Evolutionary conservation across 2,113 vertebrate genomes (phyloP), one percentile per base, ranked within the genome.

Genomic region (Clarias macrocephalus): DNA sequence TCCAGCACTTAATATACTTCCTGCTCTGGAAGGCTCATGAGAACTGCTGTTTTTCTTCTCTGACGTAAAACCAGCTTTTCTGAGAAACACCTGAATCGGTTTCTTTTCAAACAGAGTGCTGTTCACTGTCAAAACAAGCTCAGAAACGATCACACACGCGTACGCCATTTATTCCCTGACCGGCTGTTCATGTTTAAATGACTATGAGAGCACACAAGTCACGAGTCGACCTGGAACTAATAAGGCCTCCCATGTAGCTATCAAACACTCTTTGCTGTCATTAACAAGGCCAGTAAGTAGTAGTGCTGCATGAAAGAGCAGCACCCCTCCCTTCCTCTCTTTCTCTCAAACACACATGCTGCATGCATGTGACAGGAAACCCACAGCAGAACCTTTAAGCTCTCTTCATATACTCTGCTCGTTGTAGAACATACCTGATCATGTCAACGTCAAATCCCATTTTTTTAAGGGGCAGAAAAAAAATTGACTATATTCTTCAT

Each of bases 321-420:
- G 59, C 57, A 66, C 70, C 60, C 68, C 81, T 87, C 81, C 81
- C 81, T 83, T 54, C 54, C 70, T 79, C 48, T 19, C 30, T 13
- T 23, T 59, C 62, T 42, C 11, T 33, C 33, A 54, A 2, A 76
- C 52, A 60, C 86, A 56, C 72, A 54, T 28, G 21, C 81, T 77
- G 42, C 42, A 87, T 68, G 48, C 86, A 83, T 83, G 81, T 83
- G 86, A 87, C 86, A 87, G 86, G 86, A 87, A 87, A 87, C 73
- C 80, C 81, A 86, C 77, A 57, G 72, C 86, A 77, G 70, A 84
- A 75, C 30, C 70, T 60, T 54, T 25, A 56, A 75, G 42, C 59
- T 75, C 37, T 21, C 60, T 30, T 48, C 5, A 11, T 60, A 2
- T 54, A 42, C 70, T 28, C 37, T 16, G n/a, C 37, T 66, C 16